A percentile compares a stretch with the other conserved stretches of the same genome.
phyloP scores from a whole-genome alignment of 2,113 vertebrate genomes.

The Equus przewalskii region DNA sequence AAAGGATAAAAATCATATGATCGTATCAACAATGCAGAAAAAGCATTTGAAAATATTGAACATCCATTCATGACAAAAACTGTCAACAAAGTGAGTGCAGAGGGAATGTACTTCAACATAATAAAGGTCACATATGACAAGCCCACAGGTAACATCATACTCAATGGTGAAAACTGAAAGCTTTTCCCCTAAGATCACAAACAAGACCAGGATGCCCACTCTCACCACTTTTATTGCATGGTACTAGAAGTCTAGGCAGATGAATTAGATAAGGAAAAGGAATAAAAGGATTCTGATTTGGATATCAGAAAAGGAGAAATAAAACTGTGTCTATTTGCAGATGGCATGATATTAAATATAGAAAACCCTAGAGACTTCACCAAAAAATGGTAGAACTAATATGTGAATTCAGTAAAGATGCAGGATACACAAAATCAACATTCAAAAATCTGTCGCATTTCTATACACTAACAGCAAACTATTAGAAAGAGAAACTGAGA shows the following conservation, averaged over 20 bases:
- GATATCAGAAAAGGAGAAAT: neutral
- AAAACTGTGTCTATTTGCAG: neutral
- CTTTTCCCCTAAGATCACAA: neutral
- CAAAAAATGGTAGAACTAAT: neutral
- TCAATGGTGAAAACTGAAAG: neutral
- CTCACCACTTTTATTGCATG: neutral
- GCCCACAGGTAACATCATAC: neutral
- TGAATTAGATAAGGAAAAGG: neutral
- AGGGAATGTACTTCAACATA: neutral
- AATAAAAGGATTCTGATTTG: too few species aligned
- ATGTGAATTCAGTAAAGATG: neutral
- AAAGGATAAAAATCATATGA: neutral
- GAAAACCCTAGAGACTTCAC: neutral
- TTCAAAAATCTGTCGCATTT: neutral
- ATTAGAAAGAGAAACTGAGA: neutral
- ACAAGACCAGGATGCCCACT: neutral
- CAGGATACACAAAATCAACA: neutral
- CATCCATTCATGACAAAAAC: neutral
- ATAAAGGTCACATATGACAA: neutral
- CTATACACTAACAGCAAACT: neutral
- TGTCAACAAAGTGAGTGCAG: neutral
- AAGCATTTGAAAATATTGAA: neutral
- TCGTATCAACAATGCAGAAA: neutral
- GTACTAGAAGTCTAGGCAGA: neutral
- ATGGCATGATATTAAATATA: neutral